Evolutionary conservation across 1,140 invertebrate genomes (phyloP).

Genomic region (Apocrypta bakeri): DNA sequence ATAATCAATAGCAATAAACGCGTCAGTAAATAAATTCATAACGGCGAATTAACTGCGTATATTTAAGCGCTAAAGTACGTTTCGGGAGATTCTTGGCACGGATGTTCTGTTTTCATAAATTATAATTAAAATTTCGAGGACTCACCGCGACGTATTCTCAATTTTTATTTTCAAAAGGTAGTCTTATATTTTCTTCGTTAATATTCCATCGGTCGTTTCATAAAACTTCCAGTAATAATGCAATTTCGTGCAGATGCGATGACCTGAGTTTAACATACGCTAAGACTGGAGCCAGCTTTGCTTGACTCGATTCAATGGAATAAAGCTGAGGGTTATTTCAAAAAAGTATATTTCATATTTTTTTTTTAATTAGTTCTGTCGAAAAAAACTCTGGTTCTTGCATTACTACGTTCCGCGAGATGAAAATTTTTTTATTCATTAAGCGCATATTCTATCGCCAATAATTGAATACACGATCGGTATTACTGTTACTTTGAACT

Average conservation of each 20-base stretch:
- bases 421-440: too few relatives aligned
- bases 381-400: too few relatives aligned
- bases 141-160: background rate
- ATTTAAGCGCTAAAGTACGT: background rate
- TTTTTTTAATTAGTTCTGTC: too few relatives aligned
- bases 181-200: background rate
- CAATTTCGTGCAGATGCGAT: background rate
- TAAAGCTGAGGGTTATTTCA: too few relatives aligned
- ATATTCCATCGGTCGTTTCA: background rate
- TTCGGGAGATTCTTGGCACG: background rate
- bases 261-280: too few relatives aligned
- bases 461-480: too few relatives aligned
- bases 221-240: background rate
- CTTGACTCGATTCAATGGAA: too few relatives aligned
- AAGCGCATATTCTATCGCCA: too few relatives aligned
- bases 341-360: too few relatives aligned
- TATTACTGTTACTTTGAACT: too few relatives aligned
- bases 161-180: background rate
- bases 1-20: slow-evolving; percentile 21
- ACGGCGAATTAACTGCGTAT: background rate
- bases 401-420: too few relatives aligned
- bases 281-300: too few relatives aligned
- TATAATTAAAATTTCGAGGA: background rate
- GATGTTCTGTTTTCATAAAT: background rate
- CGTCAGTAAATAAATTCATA: slow-evolving; percentile 12